These are phyloP conservation scores for Thamnophis elegans DNA, from an alignment of 2,797 vertebrate genomes.

Conservation along the genomic window DNA sequence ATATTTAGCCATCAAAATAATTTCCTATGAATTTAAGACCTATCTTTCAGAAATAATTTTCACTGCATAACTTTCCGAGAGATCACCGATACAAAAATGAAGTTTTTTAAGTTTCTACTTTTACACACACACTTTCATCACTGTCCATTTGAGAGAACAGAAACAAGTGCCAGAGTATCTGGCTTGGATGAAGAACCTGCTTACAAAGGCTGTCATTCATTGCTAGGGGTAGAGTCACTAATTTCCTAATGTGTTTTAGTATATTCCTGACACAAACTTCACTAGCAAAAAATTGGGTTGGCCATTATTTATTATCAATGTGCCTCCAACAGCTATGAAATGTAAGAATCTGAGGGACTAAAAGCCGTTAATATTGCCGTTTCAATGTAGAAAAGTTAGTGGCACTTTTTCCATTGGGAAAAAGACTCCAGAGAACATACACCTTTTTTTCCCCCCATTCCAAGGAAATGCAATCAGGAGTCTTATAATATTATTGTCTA, in stretches of 20 bases:
- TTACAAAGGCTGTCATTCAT: neutral
- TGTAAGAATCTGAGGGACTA: neutral
- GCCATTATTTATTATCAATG: neutral
- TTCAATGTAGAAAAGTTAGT: neutral
- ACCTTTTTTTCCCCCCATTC: neutral
- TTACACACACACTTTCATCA: neutral
- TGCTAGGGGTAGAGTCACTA: neutral
- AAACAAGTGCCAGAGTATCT: neutral
- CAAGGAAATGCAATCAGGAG: neutral
- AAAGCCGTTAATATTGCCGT: neutral
- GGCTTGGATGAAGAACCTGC: neutral
- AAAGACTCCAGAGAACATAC: neutral
- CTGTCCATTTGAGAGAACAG: neutral
- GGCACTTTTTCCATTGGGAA: neutral
- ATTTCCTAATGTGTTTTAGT: neutral
- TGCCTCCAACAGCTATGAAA: neutral
- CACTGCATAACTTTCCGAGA: neutral
- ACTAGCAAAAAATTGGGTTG: neutral
- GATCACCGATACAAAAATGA: neutral
- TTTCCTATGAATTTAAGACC: neutral
- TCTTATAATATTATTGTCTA: neutral
- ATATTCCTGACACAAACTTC: neutral
- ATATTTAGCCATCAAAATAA: neutral
- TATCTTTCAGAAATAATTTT: neutral
- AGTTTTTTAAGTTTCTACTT: neutral